Conservation (phyloP, 1,140 invertebrate species). For the Hypothenemus hampei region DNA sequence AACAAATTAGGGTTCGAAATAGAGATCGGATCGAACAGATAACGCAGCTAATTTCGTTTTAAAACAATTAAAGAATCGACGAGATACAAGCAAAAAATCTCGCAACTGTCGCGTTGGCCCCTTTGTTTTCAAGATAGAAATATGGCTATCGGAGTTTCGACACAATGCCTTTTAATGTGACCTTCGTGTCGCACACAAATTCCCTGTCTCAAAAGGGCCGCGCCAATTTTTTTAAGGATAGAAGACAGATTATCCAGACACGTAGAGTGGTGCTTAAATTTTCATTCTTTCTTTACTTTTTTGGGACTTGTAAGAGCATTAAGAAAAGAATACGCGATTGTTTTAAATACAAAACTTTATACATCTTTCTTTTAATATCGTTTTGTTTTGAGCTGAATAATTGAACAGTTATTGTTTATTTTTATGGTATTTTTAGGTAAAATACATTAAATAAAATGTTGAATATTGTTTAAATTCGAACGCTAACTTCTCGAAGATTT, state of each 20-base stretch:
- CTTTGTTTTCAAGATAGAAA: slow-evolving; percentile 14
- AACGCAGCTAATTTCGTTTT: slow-evolving; percentile 17
- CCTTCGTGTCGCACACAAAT: slow-evolving; percentile 15
- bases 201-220: slow-evolving; percentile 11
- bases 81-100: slow-evolving; percentile 20
- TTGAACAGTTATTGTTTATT: neutral
- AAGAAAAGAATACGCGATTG: neutral
- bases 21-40: slow-evolving; percentile 7
- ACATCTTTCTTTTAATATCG: neutral
- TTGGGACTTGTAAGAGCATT: neutral
- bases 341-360: neutral
- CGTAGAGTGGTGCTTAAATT: neutral
- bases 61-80: slow-evolving; percentile 18
- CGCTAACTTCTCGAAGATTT: too few species aligned
- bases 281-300: neutral
- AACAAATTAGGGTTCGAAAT: slow-evolving; percentile 21
- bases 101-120: slow-evolving; percentile 13
- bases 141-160: slow-evolving; percentile 18
- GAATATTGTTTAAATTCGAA: too few species aligned
- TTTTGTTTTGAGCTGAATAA: neutral
- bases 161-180: slow-evolving; percentile 20
- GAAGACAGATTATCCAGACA: slow-evolving; percentile 10
- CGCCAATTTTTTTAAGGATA: slow-evolving; percentile 9
- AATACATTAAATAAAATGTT: too few species aligned
- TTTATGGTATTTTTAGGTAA: neutral